Evolutionary conservation across 2,113 vertebrate species (phyloP).

Genomic region (Oreotrochilus melanogaster): DNA sequence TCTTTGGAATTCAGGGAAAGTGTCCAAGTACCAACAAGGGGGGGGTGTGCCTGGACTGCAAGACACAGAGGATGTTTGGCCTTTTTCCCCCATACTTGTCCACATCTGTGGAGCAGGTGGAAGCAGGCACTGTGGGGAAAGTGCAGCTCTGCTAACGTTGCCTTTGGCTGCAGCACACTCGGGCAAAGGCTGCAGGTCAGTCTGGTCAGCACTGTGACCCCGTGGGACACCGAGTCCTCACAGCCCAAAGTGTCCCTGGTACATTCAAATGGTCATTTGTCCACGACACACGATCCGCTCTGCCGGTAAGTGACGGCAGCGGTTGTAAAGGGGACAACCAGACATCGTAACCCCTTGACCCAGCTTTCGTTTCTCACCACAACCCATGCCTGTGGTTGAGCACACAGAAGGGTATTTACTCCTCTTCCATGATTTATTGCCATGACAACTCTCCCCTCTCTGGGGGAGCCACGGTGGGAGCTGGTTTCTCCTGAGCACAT

Average conservation of each 20-base stretch:
- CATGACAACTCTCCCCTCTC: slow-evolving; percentile 60
- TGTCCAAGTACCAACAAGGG: neutral
- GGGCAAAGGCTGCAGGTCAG: neutral
- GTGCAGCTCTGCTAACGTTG: neutral
- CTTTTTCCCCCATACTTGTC: neutral
- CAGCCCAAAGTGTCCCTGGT: neutral
- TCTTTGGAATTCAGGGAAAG: neutral
- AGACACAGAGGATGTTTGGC: neutral
- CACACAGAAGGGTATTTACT: slow-evolving; percentile 2
- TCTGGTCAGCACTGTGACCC: neutral
- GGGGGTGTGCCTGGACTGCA: neutral
- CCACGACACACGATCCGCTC: neutral
- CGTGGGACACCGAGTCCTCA: neutral
- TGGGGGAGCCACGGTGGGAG: slow-evolving; percentile 4
- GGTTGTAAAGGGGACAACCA: neutral
- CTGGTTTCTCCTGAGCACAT: slow-evolving; percentile 57
- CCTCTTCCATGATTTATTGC: slow-evolving; percentile 57
- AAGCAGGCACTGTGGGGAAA: neutral
- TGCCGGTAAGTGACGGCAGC: neutral
- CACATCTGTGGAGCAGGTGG: neutral
- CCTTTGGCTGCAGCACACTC: neutral
- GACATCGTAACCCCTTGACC: neutral
- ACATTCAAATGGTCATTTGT: neutral
- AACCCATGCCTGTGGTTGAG: neutral
- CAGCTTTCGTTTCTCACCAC: neutral